Conservation (phyloP, 2,888 invertebrate species). For the Gerosis bhagava region DNA sequence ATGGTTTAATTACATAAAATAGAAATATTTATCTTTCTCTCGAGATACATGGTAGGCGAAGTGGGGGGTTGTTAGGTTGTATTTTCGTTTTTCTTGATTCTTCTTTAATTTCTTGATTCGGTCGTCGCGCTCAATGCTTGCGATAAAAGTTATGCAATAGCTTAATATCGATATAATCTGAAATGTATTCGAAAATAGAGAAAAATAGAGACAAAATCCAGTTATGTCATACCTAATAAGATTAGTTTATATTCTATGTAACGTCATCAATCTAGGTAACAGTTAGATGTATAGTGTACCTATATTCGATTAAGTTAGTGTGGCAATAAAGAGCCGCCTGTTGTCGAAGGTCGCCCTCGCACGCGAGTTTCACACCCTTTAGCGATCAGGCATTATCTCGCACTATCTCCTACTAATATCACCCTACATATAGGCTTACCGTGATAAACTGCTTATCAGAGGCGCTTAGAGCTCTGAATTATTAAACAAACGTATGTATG, state of each 20-base stretch:
- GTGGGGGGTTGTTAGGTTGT: too few relatives aligned
- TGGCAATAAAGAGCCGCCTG: conserved; percentile 56
- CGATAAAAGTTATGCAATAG: too few relatives aligned
- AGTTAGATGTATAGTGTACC: conserved; percentile 41
- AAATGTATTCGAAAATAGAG: too few relatives aligned
- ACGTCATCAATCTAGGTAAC: conserved; percentile 31
- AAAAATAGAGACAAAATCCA: conserved; percentile 3
- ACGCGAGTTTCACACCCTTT: conserved; percentile 58
- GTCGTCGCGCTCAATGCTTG: too few relatives aligned
- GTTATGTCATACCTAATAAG: conserved; percentile 15
- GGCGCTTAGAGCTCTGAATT: too few relatives aligned
- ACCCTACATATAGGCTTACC: too few relatives aligned
- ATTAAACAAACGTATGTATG: too few relatives aligned
- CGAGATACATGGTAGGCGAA: too few relatives aligned
- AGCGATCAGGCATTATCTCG: conserved; percentile 54
- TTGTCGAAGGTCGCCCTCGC: conserved; percentile 54
- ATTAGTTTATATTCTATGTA: conserved; percentile 9
- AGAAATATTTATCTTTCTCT: too few relatives aligned
- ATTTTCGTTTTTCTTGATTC: neutral
- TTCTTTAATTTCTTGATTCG: too few relatives aligned
- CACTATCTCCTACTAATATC: conserved; percentile 44
- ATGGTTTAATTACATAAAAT: too few relatives aligned
- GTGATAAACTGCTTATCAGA: too few relatives aligned
- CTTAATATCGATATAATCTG: neutral
- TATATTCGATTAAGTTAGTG: conserved; percentile 66